Conservation (phyloP, 2,113 vertebrate species). For the Spheniscus mendiculus region DNA sequence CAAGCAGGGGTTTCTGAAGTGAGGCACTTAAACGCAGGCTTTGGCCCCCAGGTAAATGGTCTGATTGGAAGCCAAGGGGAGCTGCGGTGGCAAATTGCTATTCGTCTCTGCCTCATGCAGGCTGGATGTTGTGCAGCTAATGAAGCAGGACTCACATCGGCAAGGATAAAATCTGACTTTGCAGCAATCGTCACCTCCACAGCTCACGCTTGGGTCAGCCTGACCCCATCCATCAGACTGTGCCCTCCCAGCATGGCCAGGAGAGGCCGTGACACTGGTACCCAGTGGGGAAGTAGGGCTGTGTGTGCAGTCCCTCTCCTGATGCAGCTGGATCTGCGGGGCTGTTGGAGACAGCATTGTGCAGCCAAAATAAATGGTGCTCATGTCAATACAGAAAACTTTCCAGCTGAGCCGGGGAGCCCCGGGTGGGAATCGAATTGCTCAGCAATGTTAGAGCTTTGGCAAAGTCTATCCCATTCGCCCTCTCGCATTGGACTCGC, state of each 20-base stretch:
- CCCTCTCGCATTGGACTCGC: not conserved
- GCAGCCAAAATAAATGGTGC: slow-evolving; percentile 37
- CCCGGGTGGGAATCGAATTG: not conserved
- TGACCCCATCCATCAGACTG: not conserved
- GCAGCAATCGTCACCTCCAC: not conserved
- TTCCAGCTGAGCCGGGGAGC: not conserved
- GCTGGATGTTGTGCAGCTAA: not conserved
- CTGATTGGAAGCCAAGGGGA: slow-evolving; percentile 17
- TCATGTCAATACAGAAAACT: slow-evolving; percentile 5
- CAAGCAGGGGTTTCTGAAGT: not conserved
- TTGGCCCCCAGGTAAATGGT: slow-evolving; percentile 12
- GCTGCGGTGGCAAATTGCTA: not conserved
- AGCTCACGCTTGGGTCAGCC: not conserved
- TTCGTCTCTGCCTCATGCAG: not conserved
- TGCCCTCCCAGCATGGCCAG: not conserved
- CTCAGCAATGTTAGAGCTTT: not conserved
- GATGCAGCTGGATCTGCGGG: not conserved
- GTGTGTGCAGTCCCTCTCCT: not conserved
- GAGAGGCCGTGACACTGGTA: not conserved
- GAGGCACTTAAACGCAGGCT: not conserved
- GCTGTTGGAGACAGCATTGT: not conserved
- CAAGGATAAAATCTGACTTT: not conserved
- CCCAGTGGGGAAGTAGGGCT: rapidly evolving
- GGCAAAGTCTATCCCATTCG: not conserved
- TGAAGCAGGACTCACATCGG: not conserved